Conservation (phyloP, 2,888 invertebrate species). For the Ptychoptera contaminata region DNA sequence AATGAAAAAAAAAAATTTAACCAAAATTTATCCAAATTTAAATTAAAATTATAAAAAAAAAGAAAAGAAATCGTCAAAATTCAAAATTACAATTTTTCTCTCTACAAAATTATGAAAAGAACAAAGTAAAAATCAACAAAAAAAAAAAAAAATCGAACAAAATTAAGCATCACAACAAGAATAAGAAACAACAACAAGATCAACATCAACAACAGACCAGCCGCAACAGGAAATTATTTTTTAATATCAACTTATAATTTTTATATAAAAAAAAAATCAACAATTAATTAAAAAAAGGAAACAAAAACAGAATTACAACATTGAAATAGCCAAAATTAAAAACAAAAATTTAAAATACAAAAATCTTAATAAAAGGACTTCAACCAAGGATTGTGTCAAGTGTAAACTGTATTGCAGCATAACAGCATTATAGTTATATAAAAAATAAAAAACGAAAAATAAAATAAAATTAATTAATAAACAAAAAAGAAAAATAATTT, state of each 20-base stretch:
- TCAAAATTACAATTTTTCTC: no score
- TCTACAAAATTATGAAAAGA: no score
- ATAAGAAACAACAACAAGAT: background rate
- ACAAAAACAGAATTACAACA: conserved; percentile 4
- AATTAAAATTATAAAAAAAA: no score
- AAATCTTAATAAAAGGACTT: conserved; percentile 11
- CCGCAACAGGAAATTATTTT: conserved; percentile 2
- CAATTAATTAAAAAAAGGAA: conserved; percentile 7
- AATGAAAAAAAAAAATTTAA: conserved; percentile 12
- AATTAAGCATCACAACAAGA: conserved; percentile 6
- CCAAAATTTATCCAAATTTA: conserved; percentile 7
- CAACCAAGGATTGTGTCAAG: conserved; percentile 10
- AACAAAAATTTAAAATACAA: conserved; percentile 9
- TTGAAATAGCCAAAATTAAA: conserved; percentile 8
- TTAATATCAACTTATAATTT: conserved; percentile 4
- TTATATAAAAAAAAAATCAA: conserved; percentile 6
- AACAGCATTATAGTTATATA: conserved; percentile 9
- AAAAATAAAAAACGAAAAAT: conserved; percentile 8
- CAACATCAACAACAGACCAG: conserved; percentile 6
- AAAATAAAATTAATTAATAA: conserved; percentile 6
- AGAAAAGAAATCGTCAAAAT: conserved; percentile 5
- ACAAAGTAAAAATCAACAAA: background rate
- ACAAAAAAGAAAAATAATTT: conserved; percentile 5
- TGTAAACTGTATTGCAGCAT: conserved; percentile 16
- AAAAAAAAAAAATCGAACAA: conserved; percentile 3